A percentile compares a stretch with the other conserved stretches of the same genome.
phyloP scores from a whole-genome alignment of 1,140 invertebrate genomes.

The Tetragonula clypearis region DNA sequence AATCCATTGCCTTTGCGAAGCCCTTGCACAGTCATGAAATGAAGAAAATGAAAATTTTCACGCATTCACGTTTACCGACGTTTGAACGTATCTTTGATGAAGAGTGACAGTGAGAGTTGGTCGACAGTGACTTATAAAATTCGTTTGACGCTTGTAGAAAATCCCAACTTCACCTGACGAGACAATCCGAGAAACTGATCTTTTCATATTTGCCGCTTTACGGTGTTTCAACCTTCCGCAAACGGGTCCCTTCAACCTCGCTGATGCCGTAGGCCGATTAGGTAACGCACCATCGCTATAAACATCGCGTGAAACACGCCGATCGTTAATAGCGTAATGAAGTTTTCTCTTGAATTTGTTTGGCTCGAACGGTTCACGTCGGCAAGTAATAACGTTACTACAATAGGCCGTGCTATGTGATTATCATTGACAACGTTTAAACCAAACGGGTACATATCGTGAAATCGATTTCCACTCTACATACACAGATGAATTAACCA shows the following conservation, averaged over 20 bases:
- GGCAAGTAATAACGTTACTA: constrained; percentile 25
- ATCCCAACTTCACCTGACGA: no score
- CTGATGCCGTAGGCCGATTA: constrained; percentile 57
- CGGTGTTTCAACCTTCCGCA: constrained; percentile 53
- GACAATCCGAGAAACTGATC: constrained; percentile 38
- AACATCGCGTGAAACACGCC: constrained; percentile 47
- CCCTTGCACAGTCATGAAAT: no score
- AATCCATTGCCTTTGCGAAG: no score
- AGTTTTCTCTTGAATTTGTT: constrained; percentile 58
- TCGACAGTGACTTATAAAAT: no score
- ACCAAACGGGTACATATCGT: not conserved
- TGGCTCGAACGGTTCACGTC: not conserved
- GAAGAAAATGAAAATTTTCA: no score
- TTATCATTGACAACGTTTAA: constrained; percentile 35
- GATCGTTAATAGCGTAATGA: constrained; percentile 53
- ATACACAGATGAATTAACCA: not conserved
- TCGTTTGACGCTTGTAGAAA: no score
- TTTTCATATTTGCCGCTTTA: constrained; percentile 55
- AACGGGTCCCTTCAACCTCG: constrained; percentile 20
- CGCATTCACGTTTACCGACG: no score
- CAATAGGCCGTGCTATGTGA: not conserved
- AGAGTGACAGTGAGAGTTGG: no score
- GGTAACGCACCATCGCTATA: constrained; percentile 31
- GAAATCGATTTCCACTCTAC: constrained; percentile 26
- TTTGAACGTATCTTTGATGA: no score